Evolutionary conservation across 2,888 invertebrate species (phyloP).

Genomic region (Helicoverpa assulta): DNA sequence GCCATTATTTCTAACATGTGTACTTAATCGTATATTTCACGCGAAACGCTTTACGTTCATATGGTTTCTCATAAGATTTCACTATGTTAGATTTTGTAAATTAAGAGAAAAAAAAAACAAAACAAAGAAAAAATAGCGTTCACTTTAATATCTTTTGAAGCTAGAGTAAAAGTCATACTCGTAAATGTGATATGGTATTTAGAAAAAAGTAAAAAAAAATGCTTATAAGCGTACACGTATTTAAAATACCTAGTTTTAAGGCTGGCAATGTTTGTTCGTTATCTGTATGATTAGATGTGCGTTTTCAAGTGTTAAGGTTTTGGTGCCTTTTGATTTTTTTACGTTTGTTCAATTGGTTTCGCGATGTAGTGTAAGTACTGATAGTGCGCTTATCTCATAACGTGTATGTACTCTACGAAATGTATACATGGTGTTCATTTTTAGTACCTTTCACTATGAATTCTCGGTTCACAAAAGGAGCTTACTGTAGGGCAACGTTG

Average conservation of each 20-base stretch:
- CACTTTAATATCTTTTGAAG: conserved; percentile 73
- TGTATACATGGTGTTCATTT: conserved; percentile 23
- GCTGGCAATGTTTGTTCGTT: conserved; percentile 67
- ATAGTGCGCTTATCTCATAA: conserved; percentile 27
- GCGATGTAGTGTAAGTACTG: conserved; percentile 40
- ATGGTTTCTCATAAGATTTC: conserved; percentile 66
- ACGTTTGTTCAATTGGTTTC: conserved; percentile 33
- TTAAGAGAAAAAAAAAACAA: conserved; percentile 64
- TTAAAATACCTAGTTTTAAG: conserved; percentile 77
- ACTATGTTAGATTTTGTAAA: conserved; percentile 73
- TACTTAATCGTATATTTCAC: conserved; percentile 73
- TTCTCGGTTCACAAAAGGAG: conserved; percentile 53
- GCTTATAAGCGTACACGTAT: conserved; percentile 81
- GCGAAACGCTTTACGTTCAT: conserved; percentile 66
- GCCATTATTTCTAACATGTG: conserved; percentile 73
- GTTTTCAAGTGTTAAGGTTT: conserved; percentile 38
- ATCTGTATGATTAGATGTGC: conserved; percentile 43
- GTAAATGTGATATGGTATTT: conserved; percentile 86
- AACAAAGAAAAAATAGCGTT: conserved; percentile 76
- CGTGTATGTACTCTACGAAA: conserved; percentile 11
- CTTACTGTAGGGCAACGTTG: conserved; percentile 53
- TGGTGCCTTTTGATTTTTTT: conserved; percentile 51
- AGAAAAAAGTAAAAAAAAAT: conserved; percentile 79
- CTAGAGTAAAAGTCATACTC: conserved; percentile 84
- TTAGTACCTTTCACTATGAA: conserved; percentile 35